These are phyloP conservation scores for Pseudonaja textilis DNA, from an alignment of 2,113 vertebrate species.

Conservation along the genomic window DNA sequence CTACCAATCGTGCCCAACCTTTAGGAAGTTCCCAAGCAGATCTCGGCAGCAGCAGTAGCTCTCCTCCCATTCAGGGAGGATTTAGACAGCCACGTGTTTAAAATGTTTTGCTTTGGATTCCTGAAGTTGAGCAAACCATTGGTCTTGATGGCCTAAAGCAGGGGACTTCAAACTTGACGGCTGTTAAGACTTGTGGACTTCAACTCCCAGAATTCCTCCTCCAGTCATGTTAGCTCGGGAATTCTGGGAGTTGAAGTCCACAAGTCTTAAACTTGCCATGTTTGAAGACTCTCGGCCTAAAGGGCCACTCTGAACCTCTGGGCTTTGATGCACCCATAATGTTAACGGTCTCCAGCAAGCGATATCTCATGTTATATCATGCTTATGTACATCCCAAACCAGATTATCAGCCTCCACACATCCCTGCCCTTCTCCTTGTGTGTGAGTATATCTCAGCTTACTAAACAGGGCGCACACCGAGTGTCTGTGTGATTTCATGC, in stretches of 20 bases:
- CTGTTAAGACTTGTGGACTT: no score
- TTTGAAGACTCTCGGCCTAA: background rate
- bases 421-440: background rate
- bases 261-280: no score
- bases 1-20: background rate
- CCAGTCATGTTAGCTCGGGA: no score
- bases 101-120: background rate
- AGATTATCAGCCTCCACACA: background rate
- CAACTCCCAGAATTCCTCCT: no score
- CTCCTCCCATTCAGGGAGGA: background rate
- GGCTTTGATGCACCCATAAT: background rate
- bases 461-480: background rate
- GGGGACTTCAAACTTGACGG: no score
- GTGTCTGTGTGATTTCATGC: background rate
- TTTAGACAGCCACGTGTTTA: background rate
- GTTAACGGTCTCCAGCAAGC: background rate
- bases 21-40: background rate
- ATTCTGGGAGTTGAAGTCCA: no score
- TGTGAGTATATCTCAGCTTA: background rate
- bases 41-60: no score
- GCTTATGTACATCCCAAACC: background rate
- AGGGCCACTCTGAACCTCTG: background rate
- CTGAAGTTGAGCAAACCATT: background rate
- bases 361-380: background rate
- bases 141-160: background rate